phyloP scores from a whole-genome alignment of 2,797 vertebrate genomes.

The Acanthis flammea region DNA sequence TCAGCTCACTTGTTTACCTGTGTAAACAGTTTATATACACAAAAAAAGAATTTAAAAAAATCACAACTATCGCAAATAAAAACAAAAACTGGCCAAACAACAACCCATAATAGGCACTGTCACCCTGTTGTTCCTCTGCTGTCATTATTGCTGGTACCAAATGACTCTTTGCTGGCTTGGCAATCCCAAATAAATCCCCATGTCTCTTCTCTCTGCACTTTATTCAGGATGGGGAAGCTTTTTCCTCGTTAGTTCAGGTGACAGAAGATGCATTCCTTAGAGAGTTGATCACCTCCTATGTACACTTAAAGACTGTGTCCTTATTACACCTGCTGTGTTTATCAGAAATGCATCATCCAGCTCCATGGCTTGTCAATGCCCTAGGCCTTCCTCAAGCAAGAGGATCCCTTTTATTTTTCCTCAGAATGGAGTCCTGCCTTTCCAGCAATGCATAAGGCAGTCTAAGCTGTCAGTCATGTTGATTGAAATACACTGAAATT shows the following conservation, averaged over 20 bases:
- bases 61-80: neutral
- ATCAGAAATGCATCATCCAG: neutral
- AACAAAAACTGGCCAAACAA: neutral
- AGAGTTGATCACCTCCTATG: neutral
- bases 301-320: neutral
- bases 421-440: neutral
- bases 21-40: neutral
- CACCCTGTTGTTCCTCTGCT: neutral
- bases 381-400: neutral
- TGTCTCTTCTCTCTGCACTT: neutral
- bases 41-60: neutral
- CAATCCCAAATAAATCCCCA: fast-evolving
- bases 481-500: neutral
- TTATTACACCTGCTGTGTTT: neutral
- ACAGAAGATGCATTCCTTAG: neutral
- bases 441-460: neutral
- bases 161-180: neutral
- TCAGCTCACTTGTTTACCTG: neutral
- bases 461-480: neutral
- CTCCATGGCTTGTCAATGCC: neutral
- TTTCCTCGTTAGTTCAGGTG: neutral
- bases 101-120: neutral
- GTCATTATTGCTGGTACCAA: neutral
- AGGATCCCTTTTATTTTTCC: neutral
- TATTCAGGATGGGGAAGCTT: neutral